Conservation (phyloP, 1,140 invertebrate species). For the Aphis gossypii region DNA sequence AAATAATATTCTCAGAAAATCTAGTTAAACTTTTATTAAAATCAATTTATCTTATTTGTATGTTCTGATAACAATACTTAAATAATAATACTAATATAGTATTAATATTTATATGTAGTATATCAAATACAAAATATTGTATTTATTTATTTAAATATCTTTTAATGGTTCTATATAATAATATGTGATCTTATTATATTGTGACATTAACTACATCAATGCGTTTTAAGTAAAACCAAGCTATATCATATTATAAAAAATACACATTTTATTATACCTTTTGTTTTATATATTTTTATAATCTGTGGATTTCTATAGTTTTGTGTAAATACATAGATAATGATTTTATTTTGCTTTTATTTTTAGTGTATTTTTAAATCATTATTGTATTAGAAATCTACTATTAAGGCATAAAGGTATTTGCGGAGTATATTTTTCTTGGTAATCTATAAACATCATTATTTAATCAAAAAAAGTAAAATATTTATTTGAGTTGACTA, state of each 20-base stretch:
- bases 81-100: too few species aligned
- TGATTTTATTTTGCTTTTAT: too few species aligned
- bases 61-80: not conserved
- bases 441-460: not conserved
- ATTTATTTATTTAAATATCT: not conserved
- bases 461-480: not conserved
- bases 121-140: too few species aligned
- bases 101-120: too few species aligned
- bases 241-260: not conserved
- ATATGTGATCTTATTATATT: not conserved
- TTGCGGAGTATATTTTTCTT: not conserved
- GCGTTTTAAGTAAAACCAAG: not conserved
- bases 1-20: not conserved
- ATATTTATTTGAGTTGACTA: not conserved
- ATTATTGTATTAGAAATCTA: not conserved
- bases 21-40: not conserved
- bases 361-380: too few species aligned
- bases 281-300: not conserved
- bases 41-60: not conserved
- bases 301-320: not conserved
- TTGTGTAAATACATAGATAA: not conserved
- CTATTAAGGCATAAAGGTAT: too few species aligned
- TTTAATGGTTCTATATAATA: not conserved
- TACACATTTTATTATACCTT: not conserved
- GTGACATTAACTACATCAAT: not conserved